These are phyloP conservation scores for Thymelicus acteon DNA, from an alignment of 2,888 invertebrate genomes.

Conservation along the genomic window DNA sequence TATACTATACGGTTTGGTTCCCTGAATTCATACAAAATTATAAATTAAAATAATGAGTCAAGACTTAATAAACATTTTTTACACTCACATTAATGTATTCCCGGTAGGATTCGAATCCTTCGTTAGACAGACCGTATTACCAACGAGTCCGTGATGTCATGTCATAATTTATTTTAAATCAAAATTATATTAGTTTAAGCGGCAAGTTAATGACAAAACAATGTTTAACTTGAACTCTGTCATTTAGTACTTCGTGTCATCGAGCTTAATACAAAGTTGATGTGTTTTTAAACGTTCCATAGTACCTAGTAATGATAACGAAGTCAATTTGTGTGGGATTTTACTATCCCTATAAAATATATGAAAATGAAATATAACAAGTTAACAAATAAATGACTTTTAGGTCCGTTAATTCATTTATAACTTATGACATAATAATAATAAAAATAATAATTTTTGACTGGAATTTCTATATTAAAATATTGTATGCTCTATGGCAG, in stretches of 20 bases:
- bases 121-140: too few relatives aligned
- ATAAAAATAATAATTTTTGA: background rate
- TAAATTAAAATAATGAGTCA: too few relatives aligned
- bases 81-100: too few relatives aligned
- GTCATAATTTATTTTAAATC: background rate
- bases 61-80: too few relatives aligned
- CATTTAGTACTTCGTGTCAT: constrained; percentile 1
- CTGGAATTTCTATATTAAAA: background rate
- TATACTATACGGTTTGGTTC: too few relatives aligned
- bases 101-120: background rate
- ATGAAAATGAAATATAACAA: background rate
- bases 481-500: constrained; percentile 7
- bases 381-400: too few relatives aligned
- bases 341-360: constrained; percentile 19
- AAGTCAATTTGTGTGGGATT: constrained; percentile 16
- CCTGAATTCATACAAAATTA: too few relatives aligned
- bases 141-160: background rate
- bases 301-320: background rate
- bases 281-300: constrained; percentile 8
- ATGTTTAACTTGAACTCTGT: background rate
- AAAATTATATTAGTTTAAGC: background rate
- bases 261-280: constrained; percentile 9
- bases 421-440: background rate
- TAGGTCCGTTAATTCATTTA: too few relatives aligned
- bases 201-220: background rate